Conservation (phyloP, 2,113 vertebrate genomes). For the Pomatostomus ruficeps region DNA sequence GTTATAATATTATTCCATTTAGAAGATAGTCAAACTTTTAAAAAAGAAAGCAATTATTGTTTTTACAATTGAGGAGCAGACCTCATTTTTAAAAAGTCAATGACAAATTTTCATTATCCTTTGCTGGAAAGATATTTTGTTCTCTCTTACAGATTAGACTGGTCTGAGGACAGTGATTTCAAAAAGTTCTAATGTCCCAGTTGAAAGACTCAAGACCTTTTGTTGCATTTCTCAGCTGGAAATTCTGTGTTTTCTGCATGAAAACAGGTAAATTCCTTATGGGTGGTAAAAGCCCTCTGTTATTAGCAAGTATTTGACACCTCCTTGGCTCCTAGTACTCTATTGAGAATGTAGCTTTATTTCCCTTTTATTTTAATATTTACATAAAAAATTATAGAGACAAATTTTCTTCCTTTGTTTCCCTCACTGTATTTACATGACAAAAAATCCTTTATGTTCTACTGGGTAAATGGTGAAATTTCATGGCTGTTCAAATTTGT, state of each 20-base stretch:
- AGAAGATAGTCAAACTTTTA: not conserved
- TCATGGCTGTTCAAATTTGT: not conserved
- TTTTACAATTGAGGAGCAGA: not conserved
- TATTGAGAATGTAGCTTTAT: not conserved
- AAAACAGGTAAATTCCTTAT: not conserved
- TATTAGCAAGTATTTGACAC: not conserved
- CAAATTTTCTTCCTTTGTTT: not conserved
- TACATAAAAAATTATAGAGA: not conserved
- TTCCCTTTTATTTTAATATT: not conserved
- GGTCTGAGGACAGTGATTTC: not conserved
- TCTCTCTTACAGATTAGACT: not conserved
- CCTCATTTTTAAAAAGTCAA: not conserved
- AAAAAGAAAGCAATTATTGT: not conserved
- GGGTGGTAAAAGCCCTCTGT: not conserved
- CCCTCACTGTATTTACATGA: not conserved
- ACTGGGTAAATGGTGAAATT: not conserved
- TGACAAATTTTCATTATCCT: not conserved
- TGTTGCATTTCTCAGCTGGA: not conserved
- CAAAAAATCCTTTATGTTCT: not conserved
- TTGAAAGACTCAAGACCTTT: not conserved
- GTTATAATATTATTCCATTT: not conserved
- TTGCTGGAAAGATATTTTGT: not conserved
- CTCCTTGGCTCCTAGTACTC: not conserved
- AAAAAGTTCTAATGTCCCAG: not conserved
- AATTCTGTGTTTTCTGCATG: not conserved